Base-by-base conservation (phyloP, 2,113 vertebrate species). In the Neodontobutis hainanensis region DNA sequence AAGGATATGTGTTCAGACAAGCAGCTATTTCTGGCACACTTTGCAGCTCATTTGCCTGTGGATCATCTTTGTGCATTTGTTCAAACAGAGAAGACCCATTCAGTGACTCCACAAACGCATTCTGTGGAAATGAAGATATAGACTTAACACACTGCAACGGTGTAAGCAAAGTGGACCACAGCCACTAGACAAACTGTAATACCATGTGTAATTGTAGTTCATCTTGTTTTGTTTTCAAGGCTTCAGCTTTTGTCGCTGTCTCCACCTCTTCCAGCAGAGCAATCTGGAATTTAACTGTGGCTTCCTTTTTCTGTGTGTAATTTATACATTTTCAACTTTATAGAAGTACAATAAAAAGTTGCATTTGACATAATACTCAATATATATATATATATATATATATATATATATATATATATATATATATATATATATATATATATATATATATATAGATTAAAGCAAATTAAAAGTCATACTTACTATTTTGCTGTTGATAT, bases 1-100 rank as follows among this genome's bases (percentile, higher is more conserved):
- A 77, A 97, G 94, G 96, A 98, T 99, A 99, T 99, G 59, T 59
- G 35, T 94, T 89, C 44, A 95, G 81, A 43, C 95, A 83, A 6
- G 85, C 64, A 1, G 55, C 11, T 44, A 95, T 87, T 45, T 84
- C 94, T 0, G 94, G 93, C 40, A 96, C 80, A 32, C 35, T 49
- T 9, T 79, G 86, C 50, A 97, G 74, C 38, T 84, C 93, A 49
- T 76, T 79, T 72, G 91, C 91, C 59, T 95, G 94, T 19, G 82
- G 38, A 46, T 97, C 95, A 8, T 94, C 93, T 0, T 68, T 62
- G 7, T 92, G 91, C 92, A 98, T 90, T 88, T 81, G 92, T 52
- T 95, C 84, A 63, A 94, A 96, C 50, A 97, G 91, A 80, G 83
- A 73, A 6, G 95, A 36, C 27, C 93, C 94, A 3, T 96, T 93